These are phyloP conservation scores for Ailuropoda melanoleuca DNA, from an alignment of 2,113 vertebrate genomes.

Conservation along the genomic window DNA sequence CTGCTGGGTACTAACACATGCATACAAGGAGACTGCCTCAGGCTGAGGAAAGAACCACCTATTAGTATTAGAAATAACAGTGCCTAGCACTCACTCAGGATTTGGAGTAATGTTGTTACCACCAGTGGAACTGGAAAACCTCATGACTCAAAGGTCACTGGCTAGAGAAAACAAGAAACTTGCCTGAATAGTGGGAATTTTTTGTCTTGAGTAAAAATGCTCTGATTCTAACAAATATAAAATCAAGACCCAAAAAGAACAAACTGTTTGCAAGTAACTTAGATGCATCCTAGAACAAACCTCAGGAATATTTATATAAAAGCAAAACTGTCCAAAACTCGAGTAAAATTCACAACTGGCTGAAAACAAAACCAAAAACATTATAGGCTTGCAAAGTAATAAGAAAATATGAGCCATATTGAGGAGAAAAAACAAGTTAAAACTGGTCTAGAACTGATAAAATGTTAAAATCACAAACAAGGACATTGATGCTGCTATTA, in stretches of 20 bases:
- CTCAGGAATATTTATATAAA: neutral
- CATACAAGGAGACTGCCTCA: neutral
- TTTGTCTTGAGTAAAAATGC: neutral
- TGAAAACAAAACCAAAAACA: neutral
- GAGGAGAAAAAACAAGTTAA: neutral
- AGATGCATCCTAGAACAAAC: neutral
- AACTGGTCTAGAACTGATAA: neutral
- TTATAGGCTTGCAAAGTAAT: neutral
- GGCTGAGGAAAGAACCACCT: neutral
- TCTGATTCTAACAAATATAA: neutral
- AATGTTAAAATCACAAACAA: neutral
- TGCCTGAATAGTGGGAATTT: neutral
- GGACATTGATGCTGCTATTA: neutral
- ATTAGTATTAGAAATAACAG: neutral
- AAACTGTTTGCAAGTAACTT: neutral
- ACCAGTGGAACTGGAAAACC: neutral
- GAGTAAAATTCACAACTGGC: neutral
- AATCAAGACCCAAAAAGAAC: neutral
- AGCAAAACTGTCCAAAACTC: neutral
- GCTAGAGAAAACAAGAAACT: neutral
- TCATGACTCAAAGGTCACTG: neutral
- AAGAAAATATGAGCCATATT: neutral
- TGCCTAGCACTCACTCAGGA: neutral
- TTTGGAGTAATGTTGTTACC: neutral
- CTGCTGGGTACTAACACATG: neutral